These are phyloP conservation scores for Darevskia mixta DNA, from an alignment of 2,797 vertebrate species.

Conservation along the genomic window DNA sequence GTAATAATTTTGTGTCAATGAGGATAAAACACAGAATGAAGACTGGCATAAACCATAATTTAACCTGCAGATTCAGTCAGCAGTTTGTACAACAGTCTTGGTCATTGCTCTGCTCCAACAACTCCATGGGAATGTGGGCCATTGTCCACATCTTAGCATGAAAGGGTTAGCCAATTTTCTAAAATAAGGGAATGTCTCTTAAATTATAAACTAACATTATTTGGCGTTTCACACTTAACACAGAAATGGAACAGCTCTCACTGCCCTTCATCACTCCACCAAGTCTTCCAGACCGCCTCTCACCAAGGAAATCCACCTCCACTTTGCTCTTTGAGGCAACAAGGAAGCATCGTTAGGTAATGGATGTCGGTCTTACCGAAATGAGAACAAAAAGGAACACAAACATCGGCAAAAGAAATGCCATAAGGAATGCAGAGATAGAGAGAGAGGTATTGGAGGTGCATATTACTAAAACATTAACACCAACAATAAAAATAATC, in stretches of 20 bases:
- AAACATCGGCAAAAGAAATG: no score
- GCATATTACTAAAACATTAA: no score
- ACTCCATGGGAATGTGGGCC: background rate
- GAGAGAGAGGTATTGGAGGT: no score
- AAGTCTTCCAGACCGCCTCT: background rate
- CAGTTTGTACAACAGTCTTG: background rate
- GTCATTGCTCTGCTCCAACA: background rate
- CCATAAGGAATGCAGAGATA: no score
- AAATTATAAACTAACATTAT: background rate
- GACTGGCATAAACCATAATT: background rate
- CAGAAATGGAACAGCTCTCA: background rate
- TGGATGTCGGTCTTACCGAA: no score
- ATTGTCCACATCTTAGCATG: background rate
- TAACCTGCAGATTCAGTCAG: background rate
- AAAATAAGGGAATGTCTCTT: background rate
- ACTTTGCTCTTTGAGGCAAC: background rate
- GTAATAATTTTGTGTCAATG: background rate
- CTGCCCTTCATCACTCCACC: background rate
- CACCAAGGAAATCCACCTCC: background rate
- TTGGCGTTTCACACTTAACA: background rate
- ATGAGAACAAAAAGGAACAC: no score
- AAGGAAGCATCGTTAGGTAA: no score
- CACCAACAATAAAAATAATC: no score
- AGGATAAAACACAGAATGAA: background rate
- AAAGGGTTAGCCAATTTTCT: background rate